phyloP scores from a whole-genome alignment of 2,888 invertebrate genomes.

The Sinotaia quadrata region DNA sequence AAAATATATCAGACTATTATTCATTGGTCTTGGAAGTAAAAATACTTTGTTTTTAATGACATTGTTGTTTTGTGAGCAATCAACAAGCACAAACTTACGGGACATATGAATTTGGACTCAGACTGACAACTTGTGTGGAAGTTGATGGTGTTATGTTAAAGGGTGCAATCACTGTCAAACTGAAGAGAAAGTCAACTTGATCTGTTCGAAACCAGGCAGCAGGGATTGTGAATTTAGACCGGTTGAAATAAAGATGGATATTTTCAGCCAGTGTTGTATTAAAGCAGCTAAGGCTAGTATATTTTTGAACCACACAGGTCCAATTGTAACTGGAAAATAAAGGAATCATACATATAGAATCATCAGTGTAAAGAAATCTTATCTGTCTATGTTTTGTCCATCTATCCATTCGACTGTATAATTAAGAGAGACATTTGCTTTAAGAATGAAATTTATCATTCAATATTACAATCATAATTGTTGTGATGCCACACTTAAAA shows the following conservation, averaged over 20 bases:
- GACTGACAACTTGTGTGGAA: constrained; percentile 51
- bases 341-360: constrained; percentile 13
- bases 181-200: constrained; percentile 49
- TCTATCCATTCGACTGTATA: too few relatives aligned
- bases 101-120: constrained; percentile 35
- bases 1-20: too few relatives aligned
- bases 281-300: constrained; percentile 7
- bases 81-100: constrained; percentile 45
- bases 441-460: too few relatives aligned
- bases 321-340: constrained; percentile 42
- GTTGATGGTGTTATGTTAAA: constrained; percentile 28
- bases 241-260: constrained; percentile 27
- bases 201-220: constrained; percentile 35
- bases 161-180: constrained; percentile 48
- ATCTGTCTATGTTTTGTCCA: too few relatives aligned
- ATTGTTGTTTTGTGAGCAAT: too few relatives aligned
- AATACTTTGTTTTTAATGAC: too few relatives aligned
- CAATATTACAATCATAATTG: too few relatives aligned
- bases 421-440: too few relatives aligned
- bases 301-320: constrained; percentile 36
- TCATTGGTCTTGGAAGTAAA: too few relatives aligned
- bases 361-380: too few relatives aligned
- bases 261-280: neutral
- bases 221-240: constrained; percentile 40
- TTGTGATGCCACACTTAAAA: too few relatives aligned